Base-by-base conservation (phyloP, 2,888 invertebrate species). In the Amphipyra berbera region DNA sequence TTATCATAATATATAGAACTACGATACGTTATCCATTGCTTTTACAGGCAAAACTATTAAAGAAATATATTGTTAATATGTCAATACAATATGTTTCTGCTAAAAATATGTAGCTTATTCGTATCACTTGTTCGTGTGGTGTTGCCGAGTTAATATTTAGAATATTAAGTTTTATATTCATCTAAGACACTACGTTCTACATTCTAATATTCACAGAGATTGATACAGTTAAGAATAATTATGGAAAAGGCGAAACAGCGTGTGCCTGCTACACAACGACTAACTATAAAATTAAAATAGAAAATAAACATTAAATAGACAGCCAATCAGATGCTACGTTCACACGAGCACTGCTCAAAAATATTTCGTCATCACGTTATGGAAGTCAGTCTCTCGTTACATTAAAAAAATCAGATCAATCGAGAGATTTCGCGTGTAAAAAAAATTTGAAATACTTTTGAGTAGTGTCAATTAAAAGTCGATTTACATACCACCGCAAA, bases 91-190 rank as follows among this genome's bases (percentile, higher is more conserved):
- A 83, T 82, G 65, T 73, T 82, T 82, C 83, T 78, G 88, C 88
- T 92, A 88, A 88, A 88, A 88, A 89, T 90, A 91, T 84, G 85
- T 88, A 86, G 88, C 88, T 89, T 88, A 88, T 82, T 92, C 92
- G 92, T 94, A 94, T 94, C 94, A 94, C 94, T 93, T 90, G 83
- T 89, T 87, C 86, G 89, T 90, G 90, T 94, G 94, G 94, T 94
- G 94, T 94, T 92, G 92, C 86, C 88, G 87, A 89, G 87, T 92
- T 90, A 86, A 91, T 93, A 92, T 94, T 94, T 94, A 93, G 94
- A 94, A 94, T 93, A 92, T 94, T 90, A 88, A 87, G 85, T 88
- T 90, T 89, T 90, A 90, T 89, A 70, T 69, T 78, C 69, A 91
- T 89, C 94, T 94, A 94, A 93, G 90, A 92, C 93, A 93, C 94